These are phyloP conservation scores for Cryptus viduatorius DNA, from an alignment of 2,888 invertebrate species.

Conservation along the genomic window DNA sequence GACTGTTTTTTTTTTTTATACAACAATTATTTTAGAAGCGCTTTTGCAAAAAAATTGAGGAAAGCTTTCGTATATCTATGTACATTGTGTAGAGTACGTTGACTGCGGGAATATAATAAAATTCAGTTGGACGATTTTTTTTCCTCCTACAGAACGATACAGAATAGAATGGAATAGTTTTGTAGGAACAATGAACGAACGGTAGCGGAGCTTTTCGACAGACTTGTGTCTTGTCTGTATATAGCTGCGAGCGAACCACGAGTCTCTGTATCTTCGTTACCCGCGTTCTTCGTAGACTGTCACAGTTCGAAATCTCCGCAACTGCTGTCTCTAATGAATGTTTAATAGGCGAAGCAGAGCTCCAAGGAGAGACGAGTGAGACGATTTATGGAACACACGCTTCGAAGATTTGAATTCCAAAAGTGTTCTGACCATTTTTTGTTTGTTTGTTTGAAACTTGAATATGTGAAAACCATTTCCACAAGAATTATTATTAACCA, in stretches of 20 bases:
- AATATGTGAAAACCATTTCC: no score
- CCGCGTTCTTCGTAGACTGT: constrained; percentile 12
- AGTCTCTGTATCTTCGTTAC: constrained; percentile 5
- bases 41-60: background rate
- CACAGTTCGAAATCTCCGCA: constrained; percentile 49
- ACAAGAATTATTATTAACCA: no score
- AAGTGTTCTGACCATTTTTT: background rate
- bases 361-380: constrained; percentile 10
- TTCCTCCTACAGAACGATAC: constrained; percentile 4
- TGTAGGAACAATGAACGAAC: constrained; percentile 42
- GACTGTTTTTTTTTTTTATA: background rate
- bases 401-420: constrained; percentile 14
- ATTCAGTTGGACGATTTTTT: constrained; percentile 7
- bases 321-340: constrained; percentile 70
- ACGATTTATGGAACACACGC: constrained; percentile 7
- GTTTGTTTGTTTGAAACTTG: background rate
- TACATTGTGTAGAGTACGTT: background rate
- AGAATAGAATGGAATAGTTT: constrained; percentile 6
- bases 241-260: constrained; percentile 20
- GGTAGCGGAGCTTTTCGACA: constrained; percentile 54
- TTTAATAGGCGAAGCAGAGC: constrained; percentile 62
- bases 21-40: constrained; percentile 1
- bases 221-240: constrained; percentile 18
- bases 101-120: background rate
- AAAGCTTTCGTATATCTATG: background rate